Evolutionary conservation across 2,797 vertebrate genomes (phyloP), one percentile per base, ranked within the genome.

Genomic region (Vireo griseus): DNA sequence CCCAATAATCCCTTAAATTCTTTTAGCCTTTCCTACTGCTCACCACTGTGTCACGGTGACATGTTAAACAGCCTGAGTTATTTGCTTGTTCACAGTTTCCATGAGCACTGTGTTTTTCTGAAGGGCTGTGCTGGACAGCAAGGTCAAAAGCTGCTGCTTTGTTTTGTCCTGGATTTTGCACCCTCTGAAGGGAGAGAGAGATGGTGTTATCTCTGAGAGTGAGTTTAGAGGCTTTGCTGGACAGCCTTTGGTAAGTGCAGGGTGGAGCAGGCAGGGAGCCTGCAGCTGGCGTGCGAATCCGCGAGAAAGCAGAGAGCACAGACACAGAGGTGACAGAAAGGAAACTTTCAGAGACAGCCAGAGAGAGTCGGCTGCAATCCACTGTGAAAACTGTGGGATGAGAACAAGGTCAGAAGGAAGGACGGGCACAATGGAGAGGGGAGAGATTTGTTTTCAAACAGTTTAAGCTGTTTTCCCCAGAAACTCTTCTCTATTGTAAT

Each of bases 101-200:
- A 0, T 63, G 57, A 3, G 2, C 68, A 40, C 63, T 10, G 50
- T 48, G 67, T 71, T 83, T 94, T 94, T 75, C 51, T 42, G 85
- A 94, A 80, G 88, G 68, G 65, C 85, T 86, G 33, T 1, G 1
- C 54, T 2, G 75, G 79, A 78, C 69, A 91, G 85, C 92, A 94
- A 96, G 95, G 94, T 95, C 96, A 94, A 83, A 94, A 90, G 73
- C 90, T 88, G 69, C 85, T 50, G 44, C 85, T 88, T 91, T 86
- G 90, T 88, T 94, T 94, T 65, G 57, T 88, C 61, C 73, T 86
- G 94, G 61, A 81, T 95, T 94, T 94, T 91, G 47, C 85, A 90
- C 69, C 55, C 35, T 92, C 67, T 71, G 76, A 94, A 92, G 28
- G 75, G 65, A 91, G 39, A 63, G 22, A 35, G 57, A 89, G 78